Evolutionary conservation across 2,797 vertebrate genomes (phyloP).

Genomic region (Danio tinwini): DNA sequence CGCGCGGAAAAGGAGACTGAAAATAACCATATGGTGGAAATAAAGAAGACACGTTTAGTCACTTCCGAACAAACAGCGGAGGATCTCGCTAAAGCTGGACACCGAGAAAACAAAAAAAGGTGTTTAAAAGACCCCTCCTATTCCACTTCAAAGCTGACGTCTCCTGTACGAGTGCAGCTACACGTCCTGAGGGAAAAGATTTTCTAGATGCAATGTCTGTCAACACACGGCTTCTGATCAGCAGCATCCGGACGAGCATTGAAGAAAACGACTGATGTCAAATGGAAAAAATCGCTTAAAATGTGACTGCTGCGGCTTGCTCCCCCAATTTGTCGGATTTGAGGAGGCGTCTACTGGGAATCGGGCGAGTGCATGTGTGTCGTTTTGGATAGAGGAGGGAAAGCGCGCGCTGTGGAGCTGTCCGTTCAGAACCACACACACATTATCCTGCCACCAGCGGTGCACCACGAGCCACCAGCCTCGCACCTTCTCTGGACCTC

Average conservation of each 20-base stretch:
- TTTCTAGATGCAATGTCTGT: slow-evolving; percentile 18
- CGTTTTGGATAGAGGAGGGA: slow-evolving; percentile 35
- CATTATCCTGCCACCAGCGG: background rate
- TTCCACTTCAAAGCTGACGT: slow-evolving; percentile 17
- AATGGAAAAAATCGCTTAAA: slow-evolving; percentile 28
- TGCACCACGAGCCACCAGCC: slow-evolving; percentile 4
- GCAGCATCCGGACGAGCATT: background rate
- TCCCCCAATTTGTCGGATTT: slow-evolving; percentile 32
- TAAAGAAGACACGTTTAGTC: background rate
- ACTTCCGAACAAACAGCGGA: background rate
- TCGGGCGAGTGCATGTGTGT: slow-evolving; percentile 46
- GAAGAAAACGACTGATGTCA: slow-evolving; percentile 14
- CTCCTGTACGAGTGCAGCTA: slow-evolving; percentile 1
- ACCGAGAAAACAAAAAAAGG: slow-evolving; percentile 23
- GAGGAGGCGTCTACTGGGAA: slow-evolving; percentile 38
- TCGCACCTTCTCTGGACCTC: slow-evolving; percentile 16
- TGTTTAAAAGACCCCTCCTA: slow-evolving; percentile 14
- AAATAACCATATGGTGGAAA: background rate
- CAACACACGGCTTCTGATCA: background rate
- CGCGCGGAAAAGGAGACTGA: background rate
- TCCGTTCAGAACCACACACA: slow-evolving; percentile 51
- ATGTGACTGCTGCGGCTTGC: slow-evolving; percentile 45
- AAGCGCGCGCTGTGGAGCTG: slow-evolving; percentile 49
- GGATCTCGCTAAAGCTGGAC: slow-evolving; percentile 1
- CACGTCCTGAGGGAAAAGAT: background rate